Evolutionary conservation across 1,140 invertebrate genomes (phyloP).

Genomic region (Bombus sibiricus): DNA sequence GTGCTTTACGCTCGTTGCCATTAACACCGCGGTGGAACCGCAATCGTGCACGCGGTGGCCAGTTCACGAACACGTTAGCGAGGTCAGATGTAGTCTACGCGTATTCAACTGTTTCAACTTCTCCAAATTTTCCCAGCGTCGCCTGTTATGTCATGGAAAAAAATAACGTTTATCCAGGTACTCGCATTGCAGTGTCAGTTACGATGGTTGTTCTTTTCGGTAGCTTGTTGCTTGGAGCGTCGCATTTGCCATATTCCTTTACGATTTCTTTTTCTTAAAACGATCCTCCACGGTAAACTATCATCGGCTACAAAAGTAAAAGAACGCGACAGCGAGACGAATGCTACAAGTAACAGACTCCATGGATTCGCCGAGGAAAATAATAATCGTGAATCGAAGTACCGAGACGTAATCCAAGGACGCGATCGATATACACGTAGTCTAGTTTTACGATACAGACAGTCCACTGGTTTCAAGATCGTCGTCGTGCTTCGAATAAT

Average conservation of each 20-base stretch:
- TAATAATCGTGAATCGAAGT: constrained; percentile 59
- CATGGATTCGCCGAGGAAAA: constrained; percentile 38
- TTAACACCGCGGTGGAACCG: constrained; percentile 63
- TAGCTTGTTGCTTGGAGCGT: no score
- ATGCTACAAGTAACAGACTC: background rate
- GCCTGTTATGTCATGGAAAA: constrained; percentile 37
- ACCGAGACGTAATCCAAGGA: constrained; percentile 56
- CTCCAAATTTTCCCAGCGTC: constrained; percentile 46
- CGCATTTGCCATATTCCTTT: background rate
- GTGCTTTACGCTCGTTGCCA: constrained; percentile 65
- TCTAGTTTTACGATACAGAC: constrained; percentile 60
- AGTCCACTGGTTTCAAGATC: constrained; percentile 56
- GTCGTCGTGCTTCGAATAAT: constrained; percentile 79
- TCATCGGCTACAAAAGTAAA: background rate
- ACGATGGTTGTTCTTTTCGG: no score
- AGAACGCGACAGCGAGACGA: background rate
- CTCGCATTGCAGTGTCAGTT: no score
- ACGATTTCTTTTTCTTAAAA: background rate
- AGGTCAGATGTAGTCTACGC: constrained; percentile 10
- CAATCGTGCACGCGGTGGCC: constrained; percentile 34
- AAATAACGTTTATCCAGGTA: constrained; percentile 18
- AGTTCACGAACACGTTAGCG: constrained; percentile 16
- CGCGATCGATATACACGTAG: constrained; percentile 53
- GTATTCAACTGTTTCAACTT: constrained; percentile 50
- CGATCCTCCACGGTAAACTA: background rate